A percentile compares a stretch with the other conserved stretches of the same genome.
phyloP scores from a whole-genome alignment of 2,888 invertebrate species.

The Lycophotia porphyrea region DNA sequence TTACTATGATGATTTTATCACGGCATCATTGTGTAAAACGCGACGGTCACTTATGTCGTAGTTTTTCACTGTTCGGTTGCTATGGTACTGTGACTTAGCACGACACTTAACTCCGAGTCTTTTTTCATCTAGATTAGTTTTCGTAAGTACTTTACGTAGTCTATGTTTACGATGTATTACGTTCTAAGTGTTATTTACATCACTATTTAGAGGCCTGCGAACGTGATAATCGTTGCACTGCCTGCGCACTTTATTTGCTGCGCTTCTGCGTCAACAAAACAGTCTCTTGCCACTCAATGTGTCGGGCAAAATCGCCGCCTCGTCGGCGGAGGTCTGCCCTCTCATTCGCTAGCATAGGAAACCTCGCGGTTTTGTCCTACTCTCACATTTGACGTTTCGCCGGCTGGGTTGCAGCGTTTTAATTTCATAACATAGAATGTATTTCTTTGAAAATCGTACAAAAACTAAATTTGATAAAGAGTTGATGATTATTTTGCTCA shows the following conservation, averaged over 20 bases:
- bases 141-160: conserved; percentile 74
- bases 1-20: conserved; percentile 78
- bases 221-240: conserved; percentile 88
- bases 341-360: conserved; percentile 78
- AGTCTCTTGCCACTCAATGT: conserved; percentile 66
- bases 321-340: conserved; percentile 73
- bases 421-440: conserved; percentile 29
- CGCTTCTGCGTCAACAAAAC: conserved; percentile 89
- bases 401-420: conserved; percentile 75
- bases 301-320: conserved; percentile 72
- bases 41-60: conserved; percentile 85
- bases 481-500: background rate
- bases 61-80: conserved; percentile 84
- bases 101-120: conserved; percentile 73
- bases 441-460: background rate
- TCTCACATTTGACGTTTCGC: conserved; percentile 78
- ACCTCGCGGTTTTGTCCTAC: conserved; percentile 70
- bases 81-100: conserved; percentile 79
- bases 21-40: conserved; percentile 82
- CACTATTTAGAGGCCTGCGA: conserved; percentile 86
- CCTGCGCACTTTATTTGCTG: conserved; percentile 88
- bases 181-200: conserved; percentile 86
- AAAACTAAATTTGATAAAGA: background rate
- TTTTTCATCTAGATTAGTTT: conserved; percentile 58
- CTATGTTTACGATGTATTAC: conserved; percentile 81